Percentiles rank a stretch among this genome's conserved stretches.
Conservation (phyloP, 2,888 invertebrate species). For the Dicyrtomina minuta region DNA sequence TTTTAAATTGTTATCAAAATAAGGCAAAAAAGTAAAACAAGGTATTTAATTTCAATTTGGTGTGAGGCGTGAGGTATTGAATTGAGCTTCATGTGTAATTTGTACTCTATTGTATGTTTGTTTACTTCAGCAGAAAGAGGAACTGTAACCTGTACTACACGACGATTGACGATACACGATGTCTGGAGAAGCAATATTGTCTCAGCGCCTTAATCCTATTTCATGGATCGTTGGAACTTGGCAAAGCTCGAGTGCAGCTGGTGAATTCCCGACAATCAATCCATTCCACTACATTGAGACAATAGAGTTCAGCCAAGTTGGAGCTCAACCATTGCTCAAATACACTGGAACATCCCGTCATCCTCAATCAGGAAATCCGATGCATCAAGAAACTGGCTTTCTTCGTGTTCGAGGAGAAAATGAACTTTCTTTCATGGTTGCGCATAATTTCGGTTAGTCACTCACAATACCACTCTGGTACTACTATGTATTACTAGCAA, state of each 20-base stretch:
- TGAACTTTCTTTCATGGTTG: slow-evolving; percentile 61
- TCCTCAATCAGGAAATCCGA: slow-evolving; percentile 61
- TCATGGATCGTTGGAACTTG: slow-evolving; percentile 66
- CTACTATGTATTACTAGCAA: not conserved
- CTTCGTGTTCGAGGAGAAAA: slow-evolving; percentile 63
- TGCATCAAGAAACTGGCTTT: slow-evolving; percentile 68
- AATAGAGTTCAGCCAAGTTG: slow-evolving; percentile 38
- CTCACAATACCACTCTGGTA: not conserved
- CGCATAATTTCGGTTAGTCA: slow-evolving; percentile 64
- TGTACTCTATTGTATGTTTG: no score
- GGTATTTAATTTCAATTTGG: no score
- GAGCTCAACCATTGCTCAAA: slow-evolving; percentile 61
- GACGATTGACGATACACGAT: not conserved
- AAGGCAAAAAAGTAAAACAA: no score
- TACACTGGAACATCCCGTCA: slow-evolving; percentile 62
- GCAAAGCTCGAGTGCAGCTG: slow-evolving; percentile 61
- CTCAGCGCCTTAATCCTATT: slow-evolving; percentile 61
- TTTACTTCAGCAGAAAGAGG: not conserved
- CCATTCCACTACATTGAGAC: slow-evolving; percentile 63
- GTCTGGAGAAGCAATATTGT: slow-evolving; percentile 42
- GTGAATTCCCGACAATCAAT: slow-evolving; percentile 63
- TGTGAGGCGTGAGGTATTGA: no score
- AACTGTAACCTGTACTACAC: not conserved
- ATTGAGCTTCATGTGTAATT: no score
- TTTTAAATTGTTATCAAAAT: no score